These are phyloP conservation scores for Hirtodrosophila trivittata DNA, from an alignment of 2,888 invertebrate genomes.

Conservation along the genomic window DNA sequence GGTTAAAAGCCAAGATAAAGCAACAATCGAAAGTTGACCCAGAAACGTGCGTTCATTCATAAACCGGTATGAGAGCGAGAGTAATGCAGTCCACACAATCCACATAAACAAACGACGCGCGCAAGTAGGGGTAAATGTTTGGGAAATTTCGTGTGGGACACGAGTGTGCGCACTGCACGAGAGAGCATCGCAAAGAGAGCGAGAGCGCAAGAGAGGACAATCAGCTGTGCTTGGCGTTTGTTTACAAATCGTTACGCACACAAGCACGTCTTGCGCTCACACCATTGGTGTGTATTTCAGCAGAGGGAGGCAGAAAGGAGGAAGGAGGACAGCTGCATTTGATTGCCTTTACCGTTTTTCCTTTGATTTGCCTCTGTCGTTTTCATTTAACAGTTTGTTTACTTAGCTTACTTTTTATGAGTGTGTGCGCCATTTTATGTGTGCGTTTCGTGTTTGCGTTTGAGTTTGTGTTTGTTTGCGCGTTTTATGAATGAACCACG, in stretches of 20 bases:
- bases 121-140: conserved; percentile 79
- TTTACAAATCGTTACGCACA: conserved; percentile 45
- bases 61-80: conserved; percentile 57
- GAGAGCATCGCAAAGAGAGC: conserved; percentile 23
- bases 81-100: conserved; percentile 42
- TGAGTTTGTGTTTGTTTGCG: conserved; percentile 46
- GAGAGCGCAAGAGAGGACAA: conserved; percentile 27
- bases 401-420: conserved; percentile 70
- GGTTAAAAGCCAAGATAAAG: conserved; percentile 20
- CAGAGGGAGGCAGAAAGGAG: conserved; percentile 3
- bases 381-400: conserved; percentile 64
- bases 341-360: conserved; percentile 28
- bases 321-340: conserved; percentile 21
- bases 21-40: conserved; percentile 62
- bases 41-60: conserved; percentile 74
- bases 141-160: conserved; percentile 76
- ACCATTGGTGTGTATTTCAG: too few species aligned
- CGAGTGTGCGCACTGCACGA: conserved; percentile 57
- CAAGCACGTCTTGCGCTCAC: conserved; percentile 21
- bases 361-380: conserved; percentile 16
- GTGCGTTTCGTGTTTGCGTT: too few species aligned
- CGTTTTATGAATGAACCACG: conserved; percentile 68
- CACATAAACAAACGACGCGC: conserved; percentile 47
- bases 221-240: conserved; percentile 46
- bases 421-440: conserved; percentile 40